phyloP scores from a whole-genome alignment of 92 coral and sea anemone genomes.

The Plumapathes pennacea region DNA sequence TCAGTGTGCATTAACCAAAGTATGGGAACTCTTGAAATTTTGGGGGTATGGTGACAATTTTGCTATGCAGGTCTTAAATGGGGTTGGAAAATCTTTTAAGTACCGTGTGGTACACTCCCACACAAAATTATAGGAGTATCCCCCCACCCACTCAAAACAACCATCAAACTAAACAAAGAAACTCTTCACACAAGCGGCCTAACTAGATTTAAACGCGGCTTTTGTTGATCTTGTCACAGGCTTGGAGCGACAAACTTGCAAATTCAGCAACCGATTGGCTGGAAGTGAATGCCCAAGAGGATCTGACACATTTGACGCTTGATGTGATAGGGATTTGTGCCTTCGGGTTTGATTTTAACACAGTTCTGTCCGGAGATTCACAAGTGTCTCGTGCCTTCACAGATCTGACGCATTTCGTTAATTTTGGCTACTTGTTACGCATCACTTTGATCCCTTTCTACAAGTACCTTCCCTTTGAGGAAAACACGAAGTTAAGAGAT shows the following conservation, averaged over 20 bases:
- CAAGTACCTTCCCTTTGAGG: slow-evolving; percentile 34
- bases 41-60: too few relatives aligned
- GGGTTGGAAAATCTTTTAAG: too few relatives aligned
- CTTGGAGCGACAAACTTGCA: slow-evolving; percentile 8
- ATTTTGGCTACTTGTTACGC: slow-evolving; percentile 15
- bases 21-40: too few relatives aligned
- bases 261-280: not conserved
- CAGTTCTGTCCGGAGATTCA: slow-evolving; percentile 42
- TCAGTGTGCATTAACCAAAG: too few relatives aligned
- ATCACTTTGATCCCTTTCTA: slow-evolving; percentile 44
- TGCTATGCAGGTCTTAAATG: too few relatives aligned
- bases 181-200: too few relatives aligned
- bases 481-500: slow-evolving; percentile 17
- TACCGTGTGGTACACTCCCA: too few relatives aligned
- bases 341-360: slow-evolving; percentile 59
- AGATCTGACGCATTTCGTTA: slow-evolving; percentile 12
- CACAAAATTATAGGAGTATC: too few relatives aligned
- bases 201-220: not conserved
- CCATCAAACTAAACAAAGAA: too few relatives aligned
- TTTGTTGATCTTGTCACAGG: not conserved
- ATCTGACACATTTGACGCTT: slow-evolving; percentile 44
- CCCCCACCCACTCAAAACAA: too few relatives aligned
- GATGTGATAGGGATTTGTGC: slow-evolving; percentile 70
- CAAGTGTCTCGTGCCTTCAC: slow-evolving; percentile 38
- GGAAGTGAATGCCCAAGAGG: slow-evolving; percentile 24